Conservation (phyloP, 1,140 invertebrate genomes). For the Eriosoma lanigerum region DNA sequence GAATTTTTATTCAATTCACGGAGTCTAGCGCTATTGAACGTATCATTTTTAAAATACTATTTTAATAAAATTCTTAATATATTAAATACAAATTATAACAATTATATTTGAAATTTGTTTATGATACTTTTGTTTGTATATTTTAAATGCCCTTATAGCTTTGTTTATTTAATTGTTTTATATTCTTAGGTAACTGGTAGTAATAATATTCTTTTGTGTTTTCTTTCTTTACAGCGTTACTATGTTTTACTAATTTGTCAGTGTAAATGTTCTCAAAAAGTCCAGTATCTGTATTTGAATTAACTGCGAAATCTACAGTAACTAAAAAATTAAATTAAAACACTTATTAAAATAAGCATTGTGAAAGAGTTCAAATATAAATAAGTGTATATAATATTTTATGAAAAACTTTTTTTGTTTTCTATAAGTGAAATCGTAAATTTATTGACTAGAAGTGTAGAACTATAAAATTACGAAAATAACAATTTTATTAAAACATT, state of each 20-base stretch:
- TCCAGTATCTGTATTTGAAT: constrained; percentile 27
- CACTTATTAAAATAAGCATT: not conserved
- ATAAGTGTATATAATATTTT: not conserved
- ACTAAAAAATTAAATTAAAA: constrained; percentile 24
- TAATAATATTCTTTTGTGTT: constrained; percentile 39
- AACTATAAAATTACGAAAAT: too few relatives aligned
- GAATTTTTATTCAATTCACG: not conserved
- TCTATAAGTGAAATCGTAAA: too few relatives aligned
- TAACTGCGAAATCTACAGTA: not conserved
- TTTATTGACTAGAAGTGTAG: too few relatives aligned
- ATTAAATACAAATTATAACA: too few relatives aligned
- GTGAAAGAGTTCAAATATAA: not conserved
- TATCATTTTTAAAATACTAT: too few relatives aligned
- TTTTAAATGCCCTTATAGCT: not conserved
- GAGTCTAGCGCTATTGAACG: not conserved
- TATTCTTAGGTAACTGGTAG: not conserved
- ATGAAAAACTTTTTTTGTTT: not conserved
- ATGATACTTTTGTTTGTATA: not conserved
- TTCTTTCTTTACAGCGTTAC: not conserved
- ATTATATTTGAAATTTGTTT: too few relatives aligned
- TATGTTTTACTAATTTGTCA: constrained; percentile 9
- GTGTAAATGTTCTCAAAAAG: constrained; percentile 29
- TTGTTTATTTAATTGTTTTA: constrained; percentile 38
- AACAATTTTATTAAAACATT: too few relatives aligned
- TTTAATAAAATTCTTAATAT: too few relatives aligned